Percentiles rank a stretch among this genome's conserved stretches.
Conservation (phyloP, 64 coral and sea anemone genomes). For the Stichodactyla helianthus region DNA sequence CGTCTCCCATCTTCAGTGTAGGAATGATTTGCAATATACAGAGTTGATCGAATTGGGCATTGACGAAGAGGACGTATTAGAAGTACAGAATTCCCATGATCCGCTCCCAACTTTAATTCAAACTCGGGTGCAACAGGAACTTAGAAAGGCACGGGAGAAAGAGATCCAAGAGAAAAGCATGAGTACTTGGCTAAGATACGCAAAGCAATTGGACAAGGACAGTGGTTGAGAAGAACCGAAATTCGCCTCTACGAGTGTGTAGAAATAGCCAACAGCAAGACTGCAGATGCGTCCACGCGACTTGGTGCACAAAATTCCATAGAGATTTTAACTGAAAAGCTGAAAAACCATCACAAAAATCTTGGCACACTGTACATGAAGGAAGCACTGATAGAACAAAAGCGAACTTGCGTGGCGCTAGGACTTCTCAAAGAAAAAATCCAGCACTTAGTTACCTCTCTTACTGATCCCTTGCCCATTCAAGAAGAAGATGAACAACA, state of each 20-base stretch:
- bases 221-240: conserved; percentile 2
- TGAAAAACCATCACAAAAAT: neutral
- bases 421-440: neutral
- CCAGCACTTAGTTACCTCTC: neutral
- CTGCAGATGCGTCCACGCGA: neutral
- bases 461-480: neutral
- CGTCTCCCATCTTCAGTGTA: too few relatives aligned
- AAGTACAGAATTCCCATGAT: neutral
- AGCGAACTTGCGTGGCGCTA: neutral
- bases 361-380: neutral
- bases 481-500: neutral
- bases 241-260: conserved; percentile 4
- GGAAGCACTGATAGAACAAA: neutral
- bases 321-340: neutral
- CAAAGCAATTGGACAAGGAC: neutral
- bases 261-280: too few relatives aligned
- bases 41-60: neutral
- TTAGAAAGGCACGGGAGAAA: neutral
- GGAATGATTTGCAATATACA: too few relatives aligned
- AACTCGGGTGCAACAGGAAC: neutral
- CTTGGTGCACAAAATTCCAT: neutral
- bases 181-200: neutral
- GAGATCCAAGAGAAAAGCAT: neutral
- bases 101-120: neutral
- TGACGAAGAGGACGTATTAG: neutral